Percentiles rank a stretch among this genome's conserved stretches.
Conservation (phyloP, 2,113 vertebrate species). For the Helogale parvula region DNA sequence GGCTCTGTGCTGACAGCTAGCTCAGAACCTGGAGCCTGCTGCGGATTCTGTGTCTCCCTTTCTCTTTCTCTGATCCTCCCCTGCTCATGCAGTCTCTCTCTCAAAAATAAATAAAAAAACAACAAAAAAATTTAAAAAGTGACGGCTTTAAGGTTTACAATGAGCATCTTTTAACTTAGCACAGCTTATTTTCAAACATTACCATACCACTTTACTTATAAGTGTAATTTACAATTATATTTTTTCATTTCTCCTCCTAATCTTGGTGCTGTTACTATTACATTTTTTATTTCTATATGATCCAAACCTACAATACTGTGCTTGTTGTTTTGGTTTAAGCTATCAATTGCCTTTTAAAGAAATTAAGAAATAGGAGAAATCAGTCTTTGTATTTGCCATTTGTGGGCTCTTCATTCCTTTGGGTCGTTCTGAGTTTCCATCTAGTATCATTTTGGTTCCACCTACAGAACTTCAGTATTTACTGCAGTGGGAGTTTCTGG, state of each 20-base stretch:
- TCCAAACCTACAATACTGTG: neutral
- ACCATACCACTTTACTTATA: neutral
- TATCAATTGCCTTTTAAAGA: neutral
- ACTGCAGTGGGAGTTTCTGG: neutral
- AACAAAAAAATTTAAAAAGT: neutral
- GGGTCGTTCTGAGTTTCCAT: neutral
- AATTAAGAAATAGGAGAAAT: conserved; percentile 1
- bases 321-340: neutral
- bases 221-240: neutral
- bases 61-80: too few species aligned
- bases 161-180: neutral
- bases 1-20: too few species aligned
- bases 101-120: too few species aligned
- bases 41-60: too few species aligned
- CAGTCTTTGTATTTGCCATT: neutral
- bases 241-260: neutral
- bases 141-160: neutral
- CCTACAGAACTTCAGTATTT: neutral
- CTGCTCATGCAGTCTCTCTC: too few species aligned
- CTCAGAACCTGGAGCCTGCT: too few species aligned
- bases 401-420: neutral
- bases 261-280: neutral
- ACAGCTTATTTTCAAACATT: neutral
- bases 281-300: neutral
- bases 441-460: neutral